phyloP scores from a whole-genome alignment of 2,797 vertebrate genomes.

The Enteromius thamalakanensis region DNA sequence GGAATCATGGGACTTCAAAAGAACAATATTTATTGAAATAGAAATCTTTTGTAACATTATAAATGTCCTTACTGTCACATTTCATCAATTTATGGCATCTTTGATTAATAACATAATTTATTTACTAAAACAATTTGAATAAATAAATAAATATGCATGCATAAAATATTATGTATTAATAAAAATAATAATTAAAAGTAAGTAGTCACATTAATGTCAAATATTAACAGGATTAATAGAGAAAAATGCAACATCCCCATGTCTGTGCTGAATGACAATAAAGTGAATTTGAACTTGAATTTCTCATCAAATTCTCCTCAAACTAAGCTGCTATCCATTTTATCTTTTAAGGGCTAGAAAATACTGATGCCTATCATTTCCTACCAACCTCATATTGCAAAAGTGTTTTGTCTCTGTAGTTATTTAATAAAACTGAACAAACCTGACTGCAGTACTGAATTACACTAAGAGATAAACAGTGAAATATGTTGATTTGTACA shows the following conservation, averaged over 20 bases:
- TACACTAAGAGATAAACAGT: background rate
- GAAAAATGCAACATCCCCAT: too few relatives aligned
- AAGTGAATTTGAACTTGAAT: background rate
- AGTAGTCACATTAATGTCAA: too few relatives aligned
- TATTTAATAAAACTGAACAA: conserved; percentile 8
- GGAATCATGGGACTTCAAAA: background rate
- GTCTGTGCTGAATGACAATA: background rate
- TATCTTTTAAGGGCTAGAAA: background rate
- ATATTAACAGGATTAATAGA: background rate
- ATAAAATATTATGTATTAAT: too few relatives aligned
- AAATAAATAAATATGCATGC: background rate
- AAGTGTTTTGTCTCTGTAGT: conserved; percentile 11
- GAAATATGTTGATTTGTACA: background rate
- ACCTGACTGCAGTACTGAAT: background rate
- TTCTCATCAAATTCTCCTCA: background rate
- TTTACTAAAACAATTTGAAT: background rate
- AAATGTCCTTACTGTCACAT: too few relatives aligned
- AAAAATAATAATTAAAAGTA: too few relatives aligned
- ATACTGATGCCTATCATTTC: background rate
- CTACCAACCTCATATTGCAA: background rate
- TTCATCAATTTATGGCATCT: background rate
- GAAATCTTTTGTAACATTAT: too few relatives aligned
- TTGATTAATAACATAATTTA: background rate
- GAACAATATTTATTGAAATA: background rate
- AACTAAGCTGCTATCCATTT: background rate